These are phyloP conservation scores for Martes martes DNA, from an alignment of 2,113 vertebrate genomes.

Conservation along the genomic window DNA sequence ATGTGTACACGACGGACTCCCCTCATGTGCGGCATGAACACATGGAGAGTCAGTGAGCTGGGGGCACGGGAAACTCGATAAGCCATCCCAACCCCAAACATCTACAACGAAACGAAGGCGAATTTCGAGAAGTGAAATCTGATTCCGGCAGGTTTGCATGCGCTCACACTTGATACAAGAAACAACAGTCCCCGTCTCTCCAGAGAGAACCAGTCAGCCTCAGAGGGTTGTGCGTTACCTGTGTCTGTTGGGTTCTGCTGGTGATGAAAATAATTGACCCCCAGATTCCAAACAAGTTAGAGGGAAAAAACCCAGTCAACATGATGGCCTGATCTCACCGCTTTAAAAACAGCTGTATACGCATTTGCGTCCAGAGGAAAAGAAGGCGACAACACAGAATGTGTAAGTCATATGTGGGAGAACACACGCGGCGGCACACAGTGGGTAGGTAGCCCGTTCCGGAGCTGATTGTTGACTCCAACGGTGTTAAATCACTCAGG, in stretches of 20 bases:
- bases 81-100: neutral
- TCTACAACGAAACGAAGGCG: neutral
- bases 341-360: neutral
- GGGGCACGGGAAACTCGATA: neutral
- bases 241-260: neutral
- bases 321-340: neutral
- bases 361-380: neutral
- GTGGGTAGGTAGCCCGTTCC: neutral
- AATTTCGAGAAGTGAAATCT: neutral
- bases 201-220: neutral
- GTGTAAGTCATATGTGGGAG: neutral
- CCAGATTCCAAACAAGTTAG: neutral
- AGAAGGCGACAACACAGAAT: neutral
- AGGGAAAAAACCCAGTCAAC: neutral
- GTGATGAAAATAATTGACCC: neutral
- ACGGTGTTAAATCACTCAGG: neutral
- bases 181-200: neutral
- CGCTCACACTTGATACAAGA: neutral
- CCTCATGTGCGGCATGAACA: too few relatives aligned
- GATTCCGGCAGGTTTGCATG: neutral
- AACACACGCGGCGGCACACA: accelerated
- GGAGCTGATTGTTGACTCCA: neutral
- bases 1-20: neutral
- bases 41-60: neutral
- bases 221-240: accelerated